These are phyloP conservation scores for Chaenodraco wilsoni DNA, from an alignment of 2,797 vertebrate genomes.

Conservation along the genomic window DNA sequence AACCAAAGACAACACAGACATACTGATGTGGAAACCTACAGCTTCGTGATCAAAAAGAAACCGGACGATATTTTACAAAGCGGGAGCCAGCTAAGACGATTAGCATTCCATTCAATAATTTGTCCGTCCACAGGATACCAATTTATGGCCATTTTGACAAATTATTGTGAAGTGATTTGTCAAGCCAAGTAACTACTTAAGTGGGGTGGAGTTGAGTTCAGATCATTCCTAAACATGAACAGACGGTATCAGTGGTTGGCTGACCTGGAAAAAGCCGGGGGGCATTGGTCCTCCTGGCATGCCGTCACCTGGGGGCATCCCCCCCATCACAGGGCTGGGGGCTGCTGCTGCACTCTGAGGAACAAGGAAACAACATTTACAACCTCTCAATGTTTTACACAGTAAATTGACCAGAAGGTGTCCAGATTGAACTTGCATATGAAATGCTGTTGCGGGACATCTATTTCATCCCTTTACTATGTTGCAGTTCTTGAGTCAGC, in stretches of 20 bases:
- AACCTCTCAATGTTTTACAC: not conserved
- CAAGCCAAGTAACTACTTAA: not conserved
- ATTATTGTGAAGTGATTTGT: not conserved
- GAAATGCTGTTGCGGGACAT: not conserved
- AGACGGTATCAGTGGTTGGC: slow-evolving; percentile 41
- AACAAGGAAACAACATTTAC: slow-evolving; percentile 15
- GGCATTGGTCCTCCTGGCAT: slow-evolving; percentile 98
- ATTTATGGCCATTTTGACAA: not conserved
- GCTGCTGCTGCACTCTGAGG: slow-evolving; percentile 97
- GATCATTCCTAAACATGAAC: not conserved
- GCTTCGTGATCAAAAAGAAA: not conserved
- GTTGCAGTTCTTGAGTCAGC: too few species aligned
- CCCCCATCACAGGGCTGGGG: slow-evolving; percentile 98
- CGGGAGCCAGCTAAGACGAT: not conserved
- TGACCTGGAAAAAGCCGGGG: slow-evolving; percentile 97
- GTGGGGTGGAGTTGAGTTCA: not conserved
- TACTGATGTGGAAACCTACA: not conserved
- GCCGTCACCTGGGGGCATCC: slow-evolving; percentile 96
- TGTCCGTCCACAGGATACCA: not conserved
- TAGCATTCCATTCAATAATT: not conserved
- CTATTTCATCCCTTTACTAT: not conserved
- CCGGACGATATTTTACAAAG: not conserved
- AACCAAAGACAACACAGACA: slow-evolving; percentile 23
- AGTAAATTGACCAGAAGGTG: not conserved
- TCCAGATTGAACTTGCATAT: not conserved